Percentiles rank a stretch among this genome's conserved stretches.
Evolutionary conservation across 2,888 invertebrate genomes (phyloP).

Genomic region (Noctua janthina): DNA sequence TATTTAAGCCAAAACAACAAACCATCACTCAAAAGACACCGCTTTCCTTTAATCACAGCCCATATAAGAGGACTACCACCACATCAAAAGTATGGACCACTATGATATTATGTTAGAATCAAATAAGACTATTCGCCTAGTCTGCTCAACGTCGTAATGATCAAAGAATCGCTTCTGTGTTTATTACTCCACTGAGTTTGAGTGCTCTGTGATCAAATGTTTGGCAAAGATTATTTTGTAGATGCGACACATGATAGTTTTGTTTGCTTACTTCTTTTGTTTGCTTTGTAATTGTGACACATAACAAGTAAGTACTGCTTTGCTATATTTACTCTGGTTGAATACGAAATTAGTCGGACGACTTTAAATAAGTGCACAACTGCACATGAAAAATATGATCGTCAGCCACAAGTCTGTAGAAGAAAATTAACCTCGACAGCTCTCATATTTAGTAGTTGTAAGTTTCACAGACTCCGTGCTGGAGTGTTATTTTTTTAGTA

Average conservation of each 20-base stretch:
- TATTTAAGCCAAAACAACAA: constrained; percentile 12
- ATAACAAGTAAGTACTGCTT: background rate
- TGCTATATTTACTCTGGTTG: too few species aligned
- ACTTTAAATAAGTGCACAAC: too few species aligned
- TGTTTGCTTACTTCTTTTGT: background rate
- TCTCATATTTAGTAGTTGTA: background rate
- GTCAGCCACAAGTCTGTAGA: background rate
- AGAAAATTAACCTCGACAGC: background rate
- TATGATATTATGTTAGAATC: constrained; percentile 39
- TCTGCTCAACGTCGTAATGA: constrained; percentile 44
- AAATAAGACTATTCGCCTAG: constrained; percentile 22
- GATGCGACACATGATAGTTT: constrained; percentile 5
- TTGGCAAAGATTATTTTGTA: constrained; percentile 27
- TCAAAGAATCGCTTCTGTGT: constrained; percentile 54
- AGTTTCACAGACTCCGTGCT: background rate
- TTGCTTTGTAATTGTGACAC: too few species aligned
- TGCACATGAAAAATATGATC: too few species aligned
- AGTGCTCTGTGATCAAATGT: constrained; percentile 52
- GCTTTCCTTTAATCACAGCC: constrained; percentile 11
- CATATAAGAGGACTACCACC: constrained; percentile 1
- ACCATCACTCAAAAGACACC: background rate
- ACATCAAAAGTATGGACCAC: constrained; percentile 50
- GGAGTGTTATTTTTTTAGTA: background rate
- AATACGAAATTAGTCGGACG: too few species aligned
- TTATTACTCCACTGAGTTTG: constrained; percentile 50